Percentiles rank a stretch among this genome's conserved stretches.
phyloP scores from a whole-genome alignment of 2,888 invertebrate genomes.

The Hermodice carunculata region DNA sequence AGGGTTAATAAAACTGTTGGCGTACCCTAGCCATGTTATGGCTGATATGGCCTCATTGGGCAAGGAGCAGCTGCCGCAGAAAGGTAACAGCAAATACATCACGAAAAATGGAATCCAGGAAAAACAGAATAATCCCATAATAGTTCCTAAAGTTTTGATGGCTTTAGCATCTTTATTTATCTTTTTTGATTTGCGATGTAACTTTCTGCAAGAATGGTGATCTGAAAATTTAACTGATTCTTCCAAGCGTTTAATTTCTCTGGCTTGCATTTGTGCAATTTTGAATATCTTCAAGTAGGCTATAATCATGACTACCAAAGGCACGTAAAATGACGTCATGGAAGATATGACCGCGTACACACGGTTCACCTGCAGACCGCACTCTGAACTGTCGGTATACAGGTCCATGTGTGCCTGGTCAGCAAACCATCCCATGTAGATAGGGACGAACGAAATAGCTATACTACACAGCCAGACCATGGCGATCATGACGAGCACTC shows the following conservation, averaged over 20 bases:
- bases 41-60: conserved; percentile 40
- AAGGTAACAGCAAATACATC: conserved; percentile 47
- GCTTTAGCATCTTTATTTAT: conserved; percentile 44
- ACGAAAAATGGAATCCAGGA: conserved; percentile 51
- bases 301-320: conserved; percentile 60
- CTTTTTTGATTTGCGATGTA: conserved; percentile 24
- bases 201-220: neutral
- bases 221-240: conserved; percentile 32
- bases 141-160: conserved; percentile 45
- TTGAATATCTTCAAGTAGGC: conserved; percentile 59
- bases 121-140: conserved; percentile 47
- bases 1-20: conserved; percentile 53
- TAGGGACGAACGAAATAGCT: conserved; percentile 64
- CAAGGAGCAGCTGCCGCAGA: conserved; percentile 42
- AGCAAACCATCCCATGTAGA: conserved; percentile 64
- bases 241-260: conserved; percentile 53
- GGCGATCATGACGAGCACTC: conserved; percentile 50
- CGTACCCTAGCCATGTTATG: conserved; percentile 57
- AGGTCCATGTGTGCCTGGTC: conserved; percentile 70
- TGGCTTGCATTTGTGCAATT: conserved; percentile 57
- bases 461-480: conserved; percentile 55
- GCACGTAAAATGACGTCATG: conserved; percentile 61
- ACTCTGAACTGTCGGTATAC: conserved; percentile 28
- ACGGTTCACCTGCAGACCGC: conserved; percentile 53
- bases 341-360: conserved; percentile 64